Evolutionary conservation across 1,140 invertebrate species (phyloP), one percentile per base, ranked within the genome.

Genomic region (Portunus trituberculatus): DNA sequence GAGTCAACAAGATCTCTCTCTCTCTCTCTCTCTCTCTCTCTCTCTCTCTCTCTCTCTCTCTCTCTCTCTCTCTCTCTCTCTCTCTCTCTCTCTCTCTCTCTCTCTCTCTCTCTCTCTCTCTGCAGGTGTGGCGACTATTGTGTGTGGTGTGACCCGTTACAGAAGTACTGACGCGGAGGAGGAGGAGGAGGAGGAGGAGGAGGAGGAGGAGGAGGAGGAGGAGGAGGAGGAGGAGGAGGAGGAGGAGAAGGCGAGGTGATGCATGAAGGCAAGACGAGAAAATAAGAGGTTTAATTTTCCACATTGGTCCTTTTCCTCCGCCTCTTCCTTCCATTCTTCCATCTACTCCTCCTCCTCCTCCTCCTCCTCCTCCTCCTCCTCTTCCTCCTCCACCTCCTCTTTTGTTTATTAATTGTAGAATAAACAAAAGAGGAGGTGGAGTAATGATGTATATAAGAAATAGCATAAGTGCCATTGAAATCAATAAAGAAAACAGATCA

Each of bases 71-170:
- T 76, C 67, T 76, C 20, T n/a, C 52, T 59, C 67, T 76, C 67
- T 76, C 67, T 76, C 67, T 76, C 67, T 76, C 67, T 76, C 67
- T 76, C 67, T 76, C 67, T 76, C 67, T 76, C 67, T 76, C 67
- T 76, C 67, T 76, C 67, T 76, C 67, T 76, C 67, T 76, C 67
- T 76, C 67, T 76, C 67, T 76, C 67, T 76, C 12, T 20, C 1
- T 59, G 16, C 52, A 59, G 20, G 67, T 76, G 67, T 76, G 67
- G 67, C 67, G 67, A 59, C 52, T 76, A 76, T n/a, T 7, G 67
- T 25, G 67, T 25, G 25, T 25, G 67, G 67, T n/a, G 20, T 76
- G 67, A 76, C 20, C 67, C 67, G 25, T 76, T 76, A 76, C 67
- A 25, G 67, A n/a, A 76, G 67, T 76, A 76, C 67, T 76, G 67